phyloP scores from a whole-genome alignment of 2,888 invertebrate genomes.

The Aphodius granarius region DNA sequence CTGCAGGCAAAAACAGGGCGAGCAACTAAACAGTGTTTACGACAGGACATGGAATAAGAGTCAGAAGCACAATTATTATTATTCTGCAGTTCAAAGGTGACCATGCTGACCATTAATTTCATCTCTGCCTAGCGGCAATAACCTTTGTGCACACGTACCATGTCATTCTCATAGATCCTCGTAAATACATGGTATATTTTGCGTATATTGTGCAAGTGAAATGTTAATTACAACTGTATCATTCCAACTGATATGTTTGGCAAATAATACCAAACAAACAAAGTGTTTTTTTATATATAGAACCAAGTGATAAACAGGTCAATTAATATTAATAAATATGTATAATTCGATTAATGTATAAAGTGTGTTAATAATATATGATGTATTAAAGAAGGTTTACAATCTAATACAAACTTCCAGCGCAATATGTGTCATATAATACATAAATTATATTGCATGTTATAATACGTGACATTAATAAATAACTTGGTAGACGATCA shows the following conservation, averaged over 20 bases:
- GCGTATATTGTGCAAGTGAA: neutral
- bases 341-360: no score
- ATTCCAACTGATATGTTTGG: neutral
- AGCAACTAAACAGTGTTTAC: neutral
- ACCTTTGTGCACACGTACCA: neutral
- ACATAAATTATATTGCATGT: neutral
- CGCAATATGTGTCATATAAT: neutral
- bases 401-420: neutral
- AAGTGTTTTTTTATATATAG: neutral
- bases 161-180: neutral
- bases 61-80: neutral
- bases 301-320: neutral
- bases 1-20: neutral
- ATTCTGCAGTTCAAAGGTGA: neutral
- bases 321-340: no score
- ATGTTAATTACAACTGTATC: neutral
- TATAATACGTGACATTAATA: neutral
- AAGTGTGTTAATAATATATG: no score
- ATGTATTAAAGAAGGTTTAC: no score
- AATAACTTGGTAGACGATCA: neutral
- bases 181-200: no score
- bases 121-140: neutral
- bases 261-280: neutral
- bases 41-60: neutral
- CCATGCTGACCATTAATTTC: neutral